Base-by-base conservation (phyloP, 2,113 vertebrate species). In the Podarcis cretensis region DNA sequence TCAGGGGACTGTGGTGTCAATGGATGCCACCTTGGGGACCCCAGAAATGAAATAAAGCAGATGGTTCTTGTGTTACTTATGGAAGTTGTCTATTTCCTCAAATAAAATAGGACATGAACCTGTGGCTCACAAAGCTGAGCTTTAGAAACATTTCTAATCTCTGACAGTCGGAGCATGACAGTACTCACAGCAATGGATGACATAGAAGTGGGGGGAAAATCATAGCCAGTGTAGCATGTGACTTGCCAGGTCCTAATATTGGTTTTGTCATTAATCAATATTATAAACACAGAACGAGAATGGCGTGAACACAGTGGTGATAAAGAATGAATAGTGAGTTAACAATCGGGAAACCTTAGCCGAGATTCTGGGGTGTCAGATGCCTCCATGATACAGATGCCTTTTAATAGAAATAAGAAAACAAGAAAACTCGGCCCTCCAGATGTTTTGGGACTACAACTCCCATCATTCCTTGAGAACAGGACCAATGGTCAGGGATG, bases 281-380 rank as follows among this genome's bases (percentile, higher is more conserved):
- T 40, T 43, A 23, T 0, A 18, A 43, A 68, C 2, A 7, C 71
- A 89, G 87, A 68, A 85, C 43, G 84, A 91, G 84, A 83, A 87
- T 37, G 40, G 27, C 35, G 18, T 63, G 90, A 6, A 74, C 32
- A 74, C n/a, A 74, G 25, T 23, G 68, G 71, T 32, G 32, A 35
- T 63, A 63, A 32, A 74, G 10, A 14, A 13, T 84, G 85, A 76
- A 86, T 92, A 87, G 89, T 84, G 71, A 76, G 77, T 4, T 43
- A 54, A 48, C 35, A 48, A 48, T 80, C 35, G 20, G 85, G 92
- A 89, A 89, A 89, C 89, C 75, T 65, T 89, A 86, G 86, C 79
- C 69, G 90, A 94, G 91, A 54, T 30, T 74, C 68, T 18, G 32
- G 66, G 57, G 37, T 71, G 27, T 84, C 35, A 85, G 65, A 40